Evolutionary conservation across 1,140 invertebrate species (phyloP).

Genomic region (Limonius californicus): DNA sequence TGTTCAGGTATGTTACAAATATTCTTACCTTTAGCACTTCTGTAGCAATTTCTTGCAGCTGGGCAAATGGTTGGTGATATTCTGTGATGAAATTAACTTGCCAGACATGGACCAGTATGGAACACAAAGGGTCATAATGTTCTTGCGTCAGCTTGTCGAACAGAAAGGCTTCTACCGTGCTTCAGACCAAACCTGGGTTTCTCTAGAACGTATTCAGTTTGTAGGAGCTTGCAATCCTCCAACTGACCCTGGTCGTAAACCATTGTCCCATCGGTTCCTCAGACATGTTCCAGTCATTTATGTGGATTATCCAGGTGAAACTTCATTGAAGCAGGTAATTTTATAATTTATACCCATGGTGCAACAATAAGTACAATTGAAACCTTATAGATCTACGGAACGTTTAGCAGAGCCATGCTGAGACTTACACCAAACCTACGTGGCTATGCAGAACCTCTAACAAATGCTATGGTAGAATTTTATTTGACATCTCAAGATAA

Average conservation of each 20-base stretch:
- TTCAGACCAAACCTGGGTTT: conserved; percentile 95
- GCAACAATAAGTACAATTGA: conserved; percentile 45
- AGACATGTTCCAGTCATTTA: conserved; percentile 98
- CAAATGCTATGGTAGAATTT: conserved; percentile 99
- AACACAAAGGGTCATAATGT: conserved; percentile 98
- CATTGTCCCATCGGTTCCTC: conserved; percentile 89
- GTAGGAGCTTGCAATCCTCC: conserved; percentile 99
- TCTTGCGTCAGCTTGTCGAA: conserved; percentile 95
- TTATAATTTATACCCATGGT: background rate
- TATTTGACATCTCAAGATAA: conserved; percentile 95
- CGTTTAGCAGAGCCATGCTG: conserved; percentile 96
- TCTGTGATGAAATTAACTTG: conserved; percentile 99
- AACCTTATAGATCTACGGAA: conserved; percentile 78
- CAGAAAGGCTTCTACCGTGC: conserved; percentile 89
- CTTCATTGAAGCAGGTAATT: conserved; percentile 80
- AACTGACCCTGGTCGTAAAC: conserved; percentile 98
- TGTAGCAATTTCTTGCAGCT: conserved; percentile 56
- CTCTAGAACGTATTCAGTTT: conserved; percentile 97
- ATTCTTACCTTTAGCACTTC: conserved; percentile 5
- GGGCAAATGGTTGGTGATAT: conserved; percentile 98
- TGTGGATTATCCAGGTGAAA: conserved; percentile 98
- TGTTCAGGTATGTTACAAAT: conserved; percentile 81
- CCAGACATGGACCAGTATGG: conserved; percentile 99
- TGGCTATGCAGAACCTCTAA: conserved; percentile 93
- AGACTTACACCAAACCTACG: conserved; percentile 84